phyloP scores from a whole-genome alignment of 2,888 invertebrate genomes.

The Pegoplata infirma region DNA sequence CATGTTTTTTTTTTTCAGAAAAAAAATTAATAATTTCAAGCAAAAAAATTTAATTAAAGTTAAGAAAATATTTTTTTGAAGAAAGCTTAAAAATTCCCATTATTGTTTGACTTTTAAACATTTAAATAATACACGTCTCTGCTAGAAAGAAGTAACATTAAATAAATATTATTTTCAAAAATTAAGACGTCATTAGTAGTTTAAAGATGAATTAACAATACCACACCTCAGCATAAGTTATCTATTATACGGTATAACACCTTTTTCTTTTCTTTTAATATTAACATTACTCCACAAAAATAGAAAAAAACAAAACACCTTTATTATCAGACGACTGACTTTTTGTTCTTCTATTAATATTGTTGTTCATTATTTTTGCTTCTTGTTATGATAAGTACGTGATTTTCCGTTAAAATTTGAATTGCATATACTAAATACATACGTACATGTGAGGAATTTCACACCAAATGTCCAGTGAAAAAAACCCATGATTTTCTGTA shows the following conservation, averaged over 20 bases:
- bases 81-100: too few relatives aligned
- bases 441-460: background rate
- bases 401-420: constrained; percentile 73
- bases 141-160: constrained; percentile 31
- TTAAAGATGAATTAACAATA: background rate
- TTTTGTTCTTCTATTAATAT: constrained; percentile 13
- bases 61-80: too few relatives aligned
- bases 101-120: too few relatives aligned
- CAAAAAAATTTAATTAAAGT: too few relatives aligned
- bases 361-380: constrained; percentile 16
- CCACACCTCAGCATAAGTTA: background rate
- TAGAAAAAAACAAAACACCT: constrained; percentile 65
- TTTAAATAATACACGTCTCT: too few relatives aligned
- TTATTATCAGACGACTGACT: constrained; percentile 66
- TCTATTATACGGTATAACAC: background rate
- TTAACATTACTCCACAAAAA: constrained; percentile 1
- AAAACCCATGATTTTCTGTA: too few relatives aligned
- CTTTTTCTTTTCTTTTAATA: background rate
- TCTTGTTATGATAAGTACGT: constrained; percentile 70
- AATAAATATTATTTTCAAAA: background rate
- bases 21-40: too few relatives aligned
- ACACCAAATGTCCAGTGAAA: too few relatives aligned
- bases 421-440: constrained; percentile 54
- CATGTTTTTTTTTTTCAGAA: too few relatives aligned
- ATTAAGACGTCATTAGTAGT: background rate